Evolutionary conservation across 1,140 invertebrate species (phyloP).

Genomic region (Diabrotica virgifera): DNA sequence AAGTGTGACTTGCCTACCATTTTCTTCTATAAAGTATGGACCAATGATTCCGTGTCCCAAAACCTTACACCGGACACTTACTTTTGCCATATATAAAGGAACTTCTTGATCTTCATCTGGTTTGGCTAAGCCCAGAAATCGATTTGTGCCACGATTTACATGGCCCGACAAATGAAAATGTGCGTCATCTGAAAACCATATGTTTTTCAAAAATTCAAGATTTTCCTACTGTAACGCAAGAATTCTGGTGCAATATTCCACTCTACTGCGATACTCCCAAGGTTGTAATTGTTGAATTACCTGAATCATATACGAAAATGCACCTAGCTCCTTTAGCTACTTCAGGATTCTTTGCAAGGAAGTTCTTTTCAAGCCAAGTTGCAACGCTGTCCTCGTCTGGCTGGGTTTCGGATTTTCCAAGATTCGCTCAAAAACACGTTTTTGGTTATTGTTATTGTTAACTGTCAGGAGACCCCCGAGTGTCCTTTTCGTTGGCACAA

Average conservation of each 20-base stretch:
- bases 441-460: background rate
- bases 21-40: too few species aligned
- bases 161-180: too few species aligned
- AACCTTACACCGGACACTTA: too few species aligned
- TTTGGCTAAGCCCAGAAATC: too few species aligned
- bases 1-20: too few species aligned
- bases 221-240: background rate
- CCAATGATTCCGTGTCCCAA: too few species aligned
- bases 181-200: too few species aligned
- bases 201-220: background rate
- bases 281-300: background rate
- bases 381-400: background rate
- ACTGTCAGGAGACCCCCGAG: background rate
- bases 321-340: background rate
- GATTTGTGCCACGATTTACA: too few species aligned
- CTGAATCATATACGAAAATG: background rate
- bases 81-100: too few species aligned
- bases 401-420: background rate
- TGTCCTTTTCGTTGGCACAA: background rate
- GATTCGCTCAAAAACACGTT: background rate
- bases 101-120: too few species aligned
- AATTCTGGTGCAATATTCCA: too few species aligned
- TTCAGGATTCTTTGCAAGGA: background rate
- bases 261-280: background rate
- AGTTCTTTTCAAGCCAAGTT: background rate